Percentiles rank a stretch among this genome's conserved stretches.
phyloP scores from a whole-genome alignment of 1,140 invertebrate species.

The Luehdorfia chinensis region DNA sequence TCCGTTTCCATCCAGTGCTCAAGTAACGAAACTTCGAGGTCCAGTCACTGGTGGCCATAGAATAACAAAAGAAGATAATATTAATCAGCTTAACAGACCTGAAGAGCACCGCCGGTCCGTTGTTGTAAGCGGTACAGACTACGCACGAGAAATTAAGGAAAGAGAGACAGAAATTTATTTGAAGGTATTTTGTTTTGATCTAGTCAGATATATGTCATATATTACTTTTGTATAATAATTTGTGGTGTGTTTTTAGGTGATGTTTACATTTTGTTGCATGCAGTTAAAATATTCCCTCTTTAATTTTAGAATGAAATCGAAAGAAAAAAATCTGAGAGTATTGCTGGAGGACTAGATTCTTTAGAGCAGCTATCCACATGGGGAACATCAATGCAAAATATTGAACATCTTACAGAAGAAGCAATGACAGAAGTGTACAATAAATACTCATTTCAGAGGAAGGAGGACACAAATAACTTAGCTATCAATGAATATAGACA shows the following conservation, averaged over 20 bases:
- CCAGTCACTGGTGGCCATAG: slow-evolving; percentile 50
- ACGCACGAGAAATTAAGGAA: slow-evolving; percentile 49
- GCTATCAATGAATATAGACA: slow-evolving; percentile 54
- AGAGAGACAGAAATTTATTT: slow-evolving; percentile 50
- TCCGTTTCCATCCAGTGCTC: slow-evolving; percentile 37
- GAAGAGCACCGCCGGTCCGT: slow-evolving; percentile 52
- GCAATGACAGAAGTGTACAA: slow-evolving; percentile 63
- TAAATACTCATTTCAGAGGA: slow-evolving; percentile 60
- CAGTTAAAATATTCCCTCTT: slow-evolving; percentile 11
- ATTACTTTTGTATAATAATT: no score
- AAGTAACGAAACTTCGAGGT: slow-evolving; percentile 46
- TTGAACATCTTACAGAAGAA: slow-evolving; percentile 48
- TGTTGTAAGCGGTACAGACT: slow-evolving; percentile 48
- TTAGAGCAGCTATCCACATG: slow-evolving; percentile 49
- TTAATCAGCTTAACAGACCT: slow-evolving; percentile 39
- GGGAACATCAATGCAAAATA: slow-evolving; percentile 32
- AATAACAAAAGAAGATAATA: slow-evolving; percentile 47
- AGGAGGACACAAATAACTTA: slow-evolving; percentile 58
- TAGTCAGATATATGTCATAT: no score
- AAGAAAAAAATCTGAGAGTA: slow-evolving; percentile 38
- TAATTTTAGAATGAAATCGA: slow-evolving; percentile 39
- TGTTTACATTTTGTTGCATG: no score
- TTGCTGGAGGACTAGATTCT: slow-evolving; percentile 49
- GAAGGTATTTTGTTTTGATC: slow-evolving; percentile 39
- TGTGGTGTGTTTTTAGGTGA: no score